Base-by-base conservation (phyloP, 2,888 invertebrate species). In the Chymomyza caudatula region DNA sequence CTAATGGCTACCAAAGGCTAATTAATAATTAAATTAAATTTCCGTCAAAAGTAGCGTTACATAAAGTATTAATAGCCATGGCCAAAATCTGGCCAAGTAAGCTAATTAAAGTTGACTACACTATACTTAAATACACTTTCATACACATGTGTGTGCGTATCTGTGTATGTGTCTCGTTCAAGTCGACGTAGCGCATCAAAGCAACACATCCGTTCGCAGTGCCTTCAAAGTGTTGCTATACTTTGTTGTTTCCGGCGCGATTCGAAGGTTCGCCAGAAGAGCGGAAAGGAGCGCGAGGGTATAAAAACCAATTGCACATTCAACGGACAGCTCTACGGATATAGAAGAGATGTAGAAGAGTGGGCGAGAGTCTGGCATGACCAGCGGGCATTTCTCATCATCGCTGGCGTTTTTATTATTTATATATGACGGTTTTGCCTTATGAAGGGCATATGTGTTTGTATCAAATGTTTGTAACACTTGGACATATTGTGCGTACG, bases 21-120 rank as follows among this genome's bases (percentile, higher is more conserved):
- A 82, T 82, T 78, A 85, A 85, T 82, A 78, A 82, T 82, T 85
- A 65, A 82, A 82, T 85, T 83, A 74, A 82, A 82, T 72, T 83
- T 79, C 66, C 69, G 70, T 29, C 64, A 58, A 37, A n/a, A 60
- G 69, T 66, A 60, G 17, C 60, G 1, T 4, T 20, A 20, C 73
- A 67, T 76, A 78, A 80, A 77, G 76, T 78, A 83, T 80, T 82
- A 82, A 85, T 82, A 80, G 71, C 83, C 64, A 64, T 75, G 29
- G 51, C 54, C 68, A 62, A 73, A 78, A 70, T 73, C 71, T 73
- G 73, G 67, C 81, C 73, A 76, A 72, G 17, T 19, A 65, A 73
- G 60, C 57, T 65, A 22, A 22, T 25, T 17, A 6, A 65, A 22
- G 60, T 59, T 3, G 60, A 13, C n/a, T n/a, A 43, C 23, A 49